Conservation (phyloP, 2,888 invertebrate species). For the Heliconius sara region DNA sequence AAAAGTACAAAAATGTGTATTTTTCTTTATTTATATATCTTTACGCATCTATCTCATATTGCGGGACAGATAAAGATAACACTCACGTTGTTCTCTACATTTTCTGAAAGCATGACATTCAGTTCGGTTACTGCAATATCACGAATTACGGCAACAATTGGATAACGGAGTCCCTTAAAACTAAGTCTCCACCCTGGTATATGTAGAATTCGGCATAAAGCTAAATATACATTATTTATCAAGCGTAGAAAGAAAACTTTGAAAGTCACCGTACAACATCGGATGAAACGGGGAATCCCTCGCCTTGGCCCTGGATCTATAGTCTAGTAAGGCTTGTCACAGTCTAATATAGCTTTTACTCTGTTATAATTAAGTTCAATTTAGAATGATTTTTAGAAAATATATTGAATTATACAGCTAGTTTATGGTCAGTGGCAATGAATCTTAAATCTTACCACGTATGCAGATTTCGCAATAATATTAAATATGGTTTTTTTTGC, state of each 20-base stretch:
- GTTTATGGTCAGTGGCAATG: slow-evolving; percentile 40
- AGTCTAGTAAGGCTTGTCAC: neutral
- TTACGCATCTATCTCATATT: too few relatives aligned
- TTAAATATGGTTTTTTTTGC: neutral
- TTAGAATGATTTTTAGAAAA: slow-evolving; percentile 11
- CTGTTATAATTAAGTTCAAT: neutral
- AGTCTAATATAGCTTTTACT: neutral
- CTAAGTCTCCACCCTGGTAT: too few relatives aligned
- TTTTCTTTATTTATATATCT: too few relatives aligned
- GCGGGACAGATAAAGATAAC: too few relatives aligned
- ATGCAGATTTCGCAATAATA: neutral
- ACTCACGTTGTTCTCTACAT: too few relatives aligned
- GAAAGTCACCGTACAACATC: slow-evolving; percentile 27
- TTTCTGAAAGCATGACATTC: too few relatives aligned
- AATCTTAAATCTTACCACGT: slow-evolving; percentile 30
- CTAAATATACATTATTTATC: too few relatives aligned
- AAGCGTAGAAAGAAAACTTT: slow-evolving; percentile 20
- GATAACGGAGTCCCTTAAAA: too few relatives aligned
- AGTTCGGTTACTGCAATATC: too few relatives aligned
- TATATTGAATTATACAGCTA: slow-evolving; percentile 45
- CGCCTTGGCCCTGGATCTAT: slow-evolving; percentile 23
- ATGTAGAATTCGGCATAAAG: too few relatives aligned
- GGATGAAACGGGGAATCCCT: slow-evolving; percentile 34
- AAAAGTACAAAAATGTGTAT: too few relatives aligned
- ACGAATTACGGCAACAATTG: too few relatives aligned